Percentiles rank a stretch among this genome's conserved stretches.
phyloP scores from a whole-genome alignment of 2,888 invertebrate species.

The Neocrepidodera transversa region DNA sequence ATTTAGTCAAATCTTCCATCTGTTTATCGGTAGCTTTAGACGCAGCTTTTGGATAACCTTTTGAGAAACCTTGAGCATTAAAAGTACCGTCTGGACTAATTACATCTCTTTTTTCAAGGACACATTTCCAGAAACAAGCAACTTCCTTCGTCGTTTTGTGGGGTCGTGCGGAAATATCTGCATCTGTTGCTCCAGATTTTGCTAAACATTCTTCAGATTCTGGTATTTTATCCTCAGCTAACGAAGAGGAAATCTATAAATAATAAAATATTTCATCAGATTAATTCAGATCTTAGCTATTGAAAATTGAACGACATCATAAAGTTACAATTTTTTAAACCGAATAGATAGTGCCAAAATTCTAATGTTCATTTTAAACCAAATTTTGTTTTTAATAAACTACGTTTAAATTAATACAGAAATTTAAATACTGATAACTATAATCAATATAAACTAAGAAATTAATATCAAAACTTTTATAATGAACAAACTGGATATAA shows the following conservation, averaged over 20 bases:
- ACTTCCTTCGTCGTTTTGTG: background rate
- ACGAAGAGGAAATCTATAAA: background rate
- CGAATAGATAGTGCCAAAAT: no score
- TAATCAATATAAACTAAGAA: no score
- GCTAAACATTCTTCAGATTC: conserved; percentile 3
- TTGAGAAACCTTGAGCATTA: background rate
- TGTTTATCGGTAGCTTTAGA: background rate
- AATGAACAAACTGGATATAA: no score
- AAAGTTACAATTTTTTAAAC: no score
- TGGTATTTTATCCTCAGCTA: background rate
- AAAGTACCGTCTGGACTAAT: background rate
- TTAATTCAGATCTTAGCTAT: no score
- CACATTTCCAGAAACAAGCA: conserved; percentile 7
- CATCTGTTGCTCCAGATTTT: background rate
- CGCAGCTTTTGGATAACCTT: background rate
- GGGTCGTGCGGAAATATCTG: background rate
- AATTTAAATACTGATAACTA: no score
- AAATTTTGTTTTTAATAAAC: no score
- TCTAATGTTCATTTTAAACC: no score
- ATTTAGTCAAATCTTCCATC: background rate
- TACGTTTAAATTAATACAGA: no score
- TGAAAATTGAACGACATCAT: no score
- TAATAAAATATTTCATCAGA: no score
- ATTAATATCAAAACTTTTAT: no score
- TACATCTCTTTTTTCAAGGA: background rate